phyloP scores from a whole-genome alignment of 2,888 invertebrate species.

The Drosophila kambysellisi region DNA sequence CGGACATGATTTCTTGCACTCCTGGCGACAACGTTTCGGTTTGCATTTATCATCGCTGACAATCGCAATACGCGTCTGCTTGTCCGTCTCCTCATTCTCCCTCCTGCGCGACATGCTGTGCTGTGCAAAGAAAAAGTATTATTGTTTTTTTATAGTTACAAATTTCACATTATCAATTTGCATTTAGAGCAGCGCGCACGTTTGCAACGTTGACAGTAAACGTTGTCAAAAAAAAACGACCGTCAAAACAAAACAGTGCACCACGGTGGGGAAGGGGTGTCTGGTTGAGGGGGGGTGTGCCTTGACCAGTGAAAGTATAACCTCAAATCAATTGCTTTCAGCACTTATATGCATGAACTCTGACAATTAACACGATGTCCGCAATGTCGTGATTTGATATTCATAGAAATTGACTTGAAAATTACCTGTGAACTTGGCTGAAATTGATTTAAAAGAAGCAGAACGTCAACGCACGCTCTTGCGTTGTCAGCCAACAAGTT shows the following conservation, averaged over 20 bases:
- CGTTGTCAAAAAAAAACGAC: slow-evolving; percentile 38
- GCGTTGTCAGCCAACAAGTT: slow-evolving; percentile 84
- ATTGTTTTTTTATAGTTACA: slow-evolving; percentile 12
- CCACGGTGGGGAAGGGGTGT: slow-evolving; percentile 7
- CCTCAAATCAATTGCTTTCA: slow-evolving; percentile 66
- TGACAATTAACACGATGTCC: slow-evolving; percentile 1
- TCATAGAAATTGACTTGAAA: slow-evolving; percentile 13
- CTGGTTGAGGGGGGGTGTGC: slow-evolving; percentile 12
- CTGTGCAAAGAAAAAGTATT: slow-evolving; percentile 3
- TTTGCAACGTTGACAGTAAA: slow-evolving; percentile 71
- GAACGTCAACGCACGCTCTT: slow-evolving; percentile 81
- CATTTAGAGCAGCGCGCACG: not conserved
- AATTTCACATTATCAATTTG: slow-evolving; percentile 14
- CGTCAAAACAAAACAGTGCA: slow-evolving; percentile 76
- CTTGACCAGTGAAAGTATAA: slow-evolving; percentile 70
- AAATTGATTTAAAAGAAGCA: slow-evolving; percentile 75
- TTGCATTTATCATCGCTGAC: slow-evolving; percentile 99
- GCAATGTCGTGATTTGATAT: slow-evolving; percentile 1
- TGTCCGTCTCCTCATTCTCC: slow-evolving; percentile 94
- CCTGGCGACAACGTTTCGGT: slow-evolving; percentile 99
- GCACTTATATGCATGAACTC: slow-evolving; percentile 12
- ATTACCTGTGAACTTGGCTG: slow-evolving; percentile 72
- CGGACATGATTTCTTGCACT: slow-evolving; percentile 99
- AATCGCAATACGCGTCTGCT: slow-evolving; percentile 98
- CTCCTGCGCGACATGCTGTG: slow-evolving; percentile 89